These are phyloP conservation scores for Aphis gossypii DNA, from an alignment of 1,140 invertebrate species.

Conservation along the genomic window DNA sequence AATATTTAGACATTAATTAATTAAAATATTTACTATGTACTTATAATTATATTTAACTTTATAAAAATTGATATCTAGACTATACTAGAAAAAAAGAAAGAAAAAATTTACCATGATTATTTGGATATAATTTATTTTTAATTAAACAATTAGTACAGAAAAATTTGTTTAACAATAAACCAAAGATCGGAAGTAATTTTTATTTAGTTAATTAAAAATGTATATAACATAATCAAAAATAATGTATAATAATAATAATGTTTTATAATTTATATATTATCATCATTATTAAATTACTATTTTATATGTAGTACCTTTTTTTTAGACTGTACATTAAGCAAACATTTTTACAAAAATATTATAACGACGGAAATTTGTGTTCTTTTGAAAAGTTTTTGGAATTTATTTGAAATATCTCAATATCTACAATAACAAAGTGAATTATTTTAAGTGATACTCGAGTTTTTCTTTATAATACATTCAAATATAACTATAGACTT, in stretches of 20 bases:
- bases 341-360: neutral
- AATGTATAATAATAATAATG: neutral
- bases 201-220: neutral
- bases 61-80: too few relatives aligned
- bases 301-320: neutral
- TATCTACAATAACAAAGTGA: neutral
- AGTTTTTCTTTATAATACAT: neutral
- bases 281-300: neutral
- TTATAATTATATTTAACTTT: neutral
- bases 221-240: neutral
- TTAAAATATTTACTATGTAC: neutral
- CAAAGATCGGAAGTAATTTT: neutral
- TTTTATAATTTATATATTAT: neutral
- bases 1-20: neutral
- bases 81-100: too few relatives aligned
- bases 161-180: neutral
- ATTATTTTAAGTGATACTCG: constrained; percentile 18
- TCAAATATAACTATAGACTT: neutral
- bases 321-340: neutral
- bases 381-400: constrained; percentile 9
- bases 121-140: neutral
- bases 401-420: neutral
- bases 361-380: neutral
- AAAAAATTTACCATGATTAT: neutral
- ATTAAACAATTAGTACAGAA: neutral